These are phyloP conservation scores for Diaprepes abbreviatus DNA, from an alignment of 2,888 invertebrate genomes.

Conservation along the genomic window DNA sequence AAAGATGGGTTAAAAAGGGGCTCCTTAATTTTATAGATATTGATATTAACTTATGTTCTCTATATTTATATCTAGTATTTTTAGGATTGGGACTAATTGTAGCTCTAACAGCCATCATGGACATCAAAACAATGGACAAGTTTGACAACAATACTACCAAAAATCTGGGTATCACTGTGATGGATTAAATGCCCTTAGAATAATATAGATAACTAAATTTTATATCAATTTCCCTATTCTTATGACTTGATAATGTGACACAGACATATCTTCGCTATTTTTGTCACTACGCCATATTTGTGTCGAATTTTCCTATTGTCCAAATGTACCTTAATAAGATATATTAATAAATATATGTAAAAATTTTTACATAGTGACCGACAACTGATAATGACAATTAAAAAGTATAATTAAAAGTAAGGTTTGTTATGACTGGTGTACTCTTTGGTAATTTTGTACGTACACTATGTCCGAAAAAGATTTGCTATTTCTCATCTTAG, in stretches of 20 bases:
- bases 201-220: constrained; percentile 1
- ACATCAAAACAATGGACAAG: constrained; percentile 84
- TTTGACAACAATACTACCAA: constrained; percentile 89
- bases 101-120: constrained; percentile 78
- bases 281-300: constrained; percentile 27
- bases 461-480: too few species aligned
- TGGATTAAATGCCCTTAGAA: constrained; percentile 56
- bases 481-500: too few species aligned
- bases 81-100: constrained; percentile 73
- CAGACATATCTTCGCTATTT: constrained; percentile 23
- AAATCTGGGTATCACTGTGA: constrained; percentile 73
- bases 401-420: too few species aligned
- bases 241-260: constrained; percentile 26
- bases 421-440: too few species aligned
- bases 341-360: constrained; percentile 2
- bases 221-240: constrained; percentile 31
- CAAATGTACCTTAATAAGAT: constrained; percentile 24
- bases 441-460: too few species aligned
- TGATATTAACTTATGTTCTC: neutral
- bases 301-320: constrained; percentile 31
- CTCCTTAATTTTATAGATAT: neutral
- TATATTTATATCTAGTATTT: neutral
- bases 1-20: too few species aligned
- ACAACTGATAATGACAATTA: neutral
- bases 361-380: neutral